Base-by-base conservation (phyloP, 2,113 vertebrate species). In the Alces alces region DNA sequence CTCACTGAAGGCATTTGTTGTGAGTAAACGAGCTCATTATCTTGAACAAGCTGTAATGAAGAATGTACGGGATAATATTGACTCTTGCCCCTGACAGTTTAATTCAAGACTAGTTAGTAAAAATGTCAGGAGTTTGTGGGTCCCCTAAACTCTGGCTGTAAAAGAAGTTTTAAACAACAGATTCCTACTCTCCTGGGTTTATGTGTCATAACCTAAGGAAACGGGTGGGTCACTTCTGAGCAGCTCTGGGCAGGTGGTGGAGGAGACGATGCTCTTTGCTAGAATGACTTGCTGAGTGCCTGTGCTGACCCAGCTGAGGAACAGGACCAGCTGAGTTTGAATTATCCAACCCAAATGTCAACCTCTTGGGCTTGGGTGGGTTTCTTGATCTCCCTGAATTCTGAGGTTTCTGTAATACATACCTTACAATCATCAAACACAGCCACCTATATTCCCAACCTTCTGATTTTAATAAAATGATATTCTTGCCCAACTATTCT, bases 21-120 rank as follows among this genome's bases (percentile, higher is more conserved):
- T n/a, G 15, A 84, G 19, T 33, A 91, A 93, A 93, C 0, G 21
- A 96, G n/a, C 27, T 64, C 30, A 47, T 80, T 80, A 47, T 88
- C 43, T 79, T 33, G 27, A 97, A 80, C 7, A 43, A 47, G 13
- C 36, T 55, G 23, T 61, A 78, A 82, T 73, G 54, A 93, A 92
- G 76, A 33, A 14, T 17, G 79, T 21, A 79, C 73, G 43, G 33
- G 90, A 94, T 27, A 50, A 85, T 88, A 88, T 1, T 93, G 80
- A 85, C 76, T 92, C 47, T 47, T 30, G 15, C n/a, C 23, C 21
- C 55, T 93, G 47, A 45, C 19, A 82, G 25, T 66, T 95, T 85
- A 93, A 54, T 91, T 89, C 27, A 73, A 93, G 76, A 52, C 45
- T 85, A 57, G 7, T 91, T 76, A 93, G 76, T 47, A 82, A 96